Conservation (phyloP, 1,140 invertebrate species). For the Orchestia grillus region DNA sequence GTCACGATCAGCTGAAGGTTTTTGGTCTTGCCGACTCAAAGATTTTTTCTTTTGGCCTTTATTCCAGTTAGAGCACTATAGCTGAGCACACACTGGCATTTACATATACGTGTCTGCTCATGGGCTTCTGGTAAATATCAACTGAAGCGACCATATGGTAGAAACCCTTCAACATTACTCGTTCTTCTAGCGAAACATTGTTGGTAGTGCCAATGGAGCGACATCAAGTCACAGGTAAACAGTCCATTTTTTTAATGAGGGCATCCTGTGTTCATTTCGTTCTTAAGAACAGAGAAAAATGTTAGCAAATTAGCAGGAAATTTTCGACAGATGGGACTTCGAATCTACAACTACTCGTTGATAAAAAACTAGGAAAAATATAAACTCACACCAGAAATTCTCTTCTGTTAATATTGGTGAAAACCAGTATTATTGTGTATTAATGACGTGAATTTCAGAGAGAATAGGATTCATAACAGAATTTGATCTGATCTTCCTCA, state of each 20-base stretch:
- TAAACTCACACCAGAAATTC: not conserved
- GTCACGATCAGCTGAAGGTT: slow-evolving; percentile 52
- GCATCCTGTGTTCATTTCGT: not conserved
- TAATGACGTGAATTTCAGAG: not conserved
- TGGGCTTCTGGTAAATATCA: slow-evolving; percentile 45
- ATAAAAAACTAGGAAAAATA: not conserved
- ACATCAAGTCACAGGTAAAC: not conserved
- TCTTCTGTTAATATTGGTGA: not conserved
- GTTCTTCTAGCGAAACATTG: not conserved
- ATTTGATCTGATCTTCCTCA: not conserved
- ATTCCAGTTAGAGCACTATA: slow-evolving; percentile 55
- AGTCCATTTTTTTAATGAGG: not conserved
- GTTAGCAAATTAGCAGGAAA: not conserved
- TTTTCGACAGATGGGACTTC: not conserved
- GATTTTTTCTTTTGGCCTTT: slow-evolving; percentile 49
- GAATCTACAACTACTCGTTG: not conserved
- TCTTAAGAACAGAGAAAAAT: not conserved
- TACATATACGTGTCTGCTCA: slow-evolving; percentile 54
- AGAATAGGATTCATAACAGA: not conserved
- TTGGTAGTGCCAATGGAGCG: not conserved
- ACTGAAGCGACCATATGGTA: slow-evolving; percentile 41
- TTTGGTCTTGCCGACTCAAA: slow-evolving; percentile 50
- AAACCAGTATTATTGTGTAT: not conserved
- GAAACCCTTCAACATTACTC: slow-evolving; percentile 14
- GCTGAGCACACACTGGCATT: slow-evolving; percentile 46